Evolutionary conservation across 2,113 vertebrate species (phyloP).

Genomic region (Regulus satrapa): DNA sequence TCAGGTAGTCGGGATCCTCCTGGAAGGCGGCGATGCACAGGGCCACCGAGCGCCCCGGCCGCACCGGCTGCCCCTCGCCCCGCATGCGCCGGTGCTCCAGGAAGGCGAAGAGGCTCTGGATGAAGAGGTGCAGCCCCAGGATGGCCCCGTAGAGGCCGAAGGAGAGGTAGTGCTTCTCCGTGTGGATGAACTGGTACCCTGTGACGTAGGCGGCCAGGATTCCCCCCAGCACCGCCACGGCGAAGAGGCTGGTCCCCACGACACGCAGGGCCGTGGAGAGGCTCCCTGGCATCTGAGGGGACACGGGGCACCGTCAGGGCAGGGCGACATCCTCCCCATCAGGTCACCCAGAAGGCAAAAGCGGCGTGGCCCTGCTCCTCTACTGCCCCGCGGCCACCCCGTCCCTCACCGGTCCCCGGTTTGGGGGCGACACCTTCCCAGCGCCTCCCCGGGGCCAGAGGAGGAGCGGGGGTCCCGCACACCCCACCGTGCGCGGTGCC

Average conservation of each 20-base stretch:
- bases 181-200: constrained; percentile 98
- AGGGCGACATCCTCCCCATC: not conserved
- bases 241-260: constrained; percentile 90
- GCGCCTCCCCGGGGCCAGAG: accelerated
- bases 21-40: constrained; percentile 96
- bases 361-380: accelerated
- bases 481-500: accelerated
- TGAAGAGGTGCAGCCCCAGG: constrained; percentile 91
- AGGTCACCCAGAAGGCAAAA: not conserved
- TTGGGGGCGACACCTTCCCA: not conserved
- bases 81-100: constrained; percentile 93
- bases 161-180: constrained; percentile 96
- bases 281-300: constrained; percentile 86
- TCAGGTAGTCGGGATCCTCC: constrained; percentile 94
- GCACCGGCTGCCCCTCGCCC: constrained; percentile 67
- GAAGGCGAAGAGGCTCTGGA: constrained; percentile 95
- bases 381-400: not conserved
- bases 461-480: not conserved
- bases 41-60: constrained; percentile 80
- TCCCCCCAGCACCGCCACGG: constrained; percentile 89
- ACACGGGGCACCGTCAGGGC: not conserved
- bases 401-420: accelerated
- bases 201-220: constrained; percentile 95
- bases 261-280: constrained; percentile 86
- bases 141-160: constrained; percentile 97